Conservation (phyloP, 2,888 invertebrate species). For the Chloroclysta siterata region DNA sequence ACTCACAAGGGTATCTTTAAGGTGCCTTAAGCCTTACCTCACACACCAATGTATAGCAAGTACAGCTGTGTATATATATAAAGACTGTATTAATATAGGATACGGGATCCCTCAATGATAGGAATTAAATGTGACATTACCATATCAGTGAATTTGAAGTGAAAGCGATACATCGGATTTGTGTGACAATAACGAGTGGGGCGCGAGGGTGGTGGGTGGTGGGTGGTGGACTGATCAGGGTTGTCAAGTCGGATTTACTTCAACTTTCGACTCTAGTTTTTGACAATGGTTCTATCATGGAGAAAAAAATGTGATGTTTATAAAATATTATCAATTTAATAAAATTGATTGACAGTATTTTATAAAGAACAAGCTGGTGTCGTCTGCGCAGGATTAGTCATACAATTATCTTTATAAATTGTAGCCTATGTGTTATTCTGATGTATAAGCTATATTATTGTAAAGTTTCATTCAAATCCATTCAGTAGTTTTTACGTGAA, state of each 20-base stretch:
- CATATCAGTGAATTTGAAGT: slow-evolving; percentile 76
- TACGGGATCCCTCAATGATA: slow-evolving; percentile 62
- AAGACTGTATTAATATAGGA: slow-evolving; percentile 55
- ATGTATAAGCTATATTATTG: too few relatives aligned
- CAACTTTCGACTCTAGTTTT: neutral
- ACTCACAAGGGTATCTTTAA: slow-evolving; percentile 9
- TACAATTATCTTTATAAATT: too few relatives aligned
- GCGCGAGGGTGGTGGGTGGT: slow-evolving; percentile 38
- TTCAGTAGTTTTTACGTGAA: too few relatives aligned
- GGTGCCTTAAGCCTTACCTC: neutral
- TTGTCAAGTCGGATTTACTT: slow-evolving; percentile 10
- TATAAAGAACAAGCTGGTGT: too few relatives aligned
- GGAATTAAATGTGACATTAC: slow-evolving; percentile 82
- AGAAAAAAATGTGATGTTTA: too few relatives aligned
- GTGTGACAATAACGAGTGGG: slow-evolving; percentile 68
- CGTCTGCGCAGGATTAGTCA: too few relatives aligned
- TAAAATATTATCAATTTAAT: too few relatives aligned
- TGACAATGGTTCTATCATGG: neutral
- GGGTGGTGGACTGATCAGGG: slow-evolving; percentile 37
- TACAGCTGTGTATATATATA: neutral
- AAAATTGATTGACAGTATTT: too few relatives aligned
- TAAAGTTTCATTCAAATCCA: too few relatives aligned
- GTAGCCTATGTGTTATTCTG: too few relatives aligned
- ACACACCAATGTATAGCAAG: neutral
- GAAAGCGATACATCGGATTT: slow-evolving; percentile 82